These are phyloP conservation scores for Siderastrea radians DNA, from an alignment of 92 coral and sea anemone genomes.

Conservation along the genomic window DNA sequence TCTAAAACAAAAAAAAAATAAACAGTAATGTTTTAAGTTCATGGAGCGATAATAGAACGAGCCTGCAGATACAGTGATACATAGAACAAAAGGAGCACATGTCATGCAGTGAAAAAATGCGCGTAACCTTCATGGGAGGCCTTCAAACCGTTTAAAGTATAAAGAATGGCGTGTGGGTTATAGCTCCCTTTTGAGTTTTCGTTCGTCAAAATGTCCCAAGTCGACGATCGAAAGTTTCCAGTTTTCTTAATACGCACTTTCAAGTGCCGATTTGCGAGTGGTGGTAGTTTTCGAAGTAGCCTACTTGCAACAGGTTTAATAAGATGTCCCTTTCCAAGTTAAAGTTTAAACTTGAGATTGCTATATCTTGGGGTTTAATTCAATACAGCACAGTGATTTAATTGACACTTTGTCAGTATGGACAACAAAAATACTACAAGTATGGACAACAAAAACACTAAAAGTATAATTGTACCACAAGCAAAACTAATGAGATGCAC, in stretches of 20 bases:
- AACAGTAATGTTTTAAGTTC: neutral
- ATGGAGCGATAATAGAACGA: neutral
- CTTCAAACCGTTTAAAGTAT: neutral
- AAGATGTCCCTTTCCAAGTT: neutral
- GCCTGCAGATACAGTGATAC: neutral
- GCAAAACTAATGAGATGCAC: conserved; percentile 13
- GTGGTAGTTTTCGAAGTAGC: no score
- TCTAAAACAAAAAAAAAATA: neutral
- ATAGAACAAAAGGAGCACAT: neutral
- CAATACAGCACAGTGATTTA: neutral
- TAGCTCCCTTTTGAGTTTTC: no score
- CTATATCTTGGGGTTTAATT: neutral
- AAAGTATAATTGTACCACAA: conserved; percentile 7
- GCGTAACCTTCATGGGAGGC: neutral
- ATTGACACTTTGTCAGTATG: conserved; percentile 14
- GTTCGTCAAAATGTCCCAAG: no score
- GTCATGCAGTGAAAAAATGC: conserved; percentile 2
- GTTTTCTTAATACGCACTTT: no score
- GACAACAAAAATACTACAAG: neutral
- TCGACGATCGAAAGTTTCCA: no score
- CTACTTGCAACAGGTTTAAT: neutral
- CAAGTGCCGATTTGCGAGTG: no score
- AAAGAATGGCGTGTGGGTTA: no score
- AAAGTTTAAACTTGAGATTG: neutral
- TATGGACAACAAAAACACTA: neutral